Evolutionary conservation across 2,113 vertebrate species (phyloP).

Genomic region (Erythrocercus mccallii): DNA sequence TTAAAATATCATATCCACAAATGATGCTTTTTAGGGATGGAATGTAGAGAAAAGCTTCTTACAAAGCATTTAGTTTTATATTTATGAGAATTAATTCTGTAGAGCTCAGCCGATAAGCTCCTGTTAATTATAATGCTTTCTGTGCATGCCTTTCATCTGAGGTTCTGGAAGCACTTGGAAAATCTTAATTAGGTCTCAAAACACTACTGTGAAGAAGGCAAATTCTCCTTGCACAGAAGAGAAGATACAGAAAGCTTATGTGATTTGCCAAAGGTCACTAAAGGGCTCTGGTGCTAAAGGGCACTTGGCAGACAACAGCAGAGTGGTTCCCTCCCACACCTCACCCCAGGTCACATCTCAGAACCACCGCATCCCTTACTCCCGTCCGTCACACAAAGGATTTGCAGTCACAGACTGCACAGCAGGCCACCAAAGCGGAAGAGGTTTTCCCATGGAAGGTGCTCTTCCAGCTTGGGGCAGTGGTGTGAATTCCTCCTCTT

Average conservation of each 20-base stretch:
- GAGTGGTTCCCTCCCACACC: neutral
- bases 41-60: neutral
- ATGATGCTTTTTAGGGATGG: neutral
- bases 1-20: neutral
- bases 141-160: neutral
- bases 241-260: neutral
- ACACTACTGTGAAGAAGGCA: neutral
- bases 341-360: neutral
- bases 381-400: neutral
- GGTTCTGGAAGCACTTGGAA: neutral
- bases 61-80: neutral
- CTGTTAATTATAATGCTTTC: conserved; percentile 24
- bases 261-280: neutral
- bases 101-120: neutral
- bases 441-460: neutral
- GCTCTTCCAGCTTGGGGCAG: neutral
- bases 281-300: neutral
- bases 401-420: neutral
- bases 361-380: neutral
- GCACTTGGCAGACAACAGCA: neutral
- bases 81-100: neutral
- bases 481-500: neutral
- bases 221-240: neutral
- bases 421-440: neutral
- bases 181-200: conserved; percentile 55